These are phyloP conservation scores for Hyperopisus bebe DNA, from an alignment of 2,113 vertebrate genomes.

Conservation along the genomic window DNA sequence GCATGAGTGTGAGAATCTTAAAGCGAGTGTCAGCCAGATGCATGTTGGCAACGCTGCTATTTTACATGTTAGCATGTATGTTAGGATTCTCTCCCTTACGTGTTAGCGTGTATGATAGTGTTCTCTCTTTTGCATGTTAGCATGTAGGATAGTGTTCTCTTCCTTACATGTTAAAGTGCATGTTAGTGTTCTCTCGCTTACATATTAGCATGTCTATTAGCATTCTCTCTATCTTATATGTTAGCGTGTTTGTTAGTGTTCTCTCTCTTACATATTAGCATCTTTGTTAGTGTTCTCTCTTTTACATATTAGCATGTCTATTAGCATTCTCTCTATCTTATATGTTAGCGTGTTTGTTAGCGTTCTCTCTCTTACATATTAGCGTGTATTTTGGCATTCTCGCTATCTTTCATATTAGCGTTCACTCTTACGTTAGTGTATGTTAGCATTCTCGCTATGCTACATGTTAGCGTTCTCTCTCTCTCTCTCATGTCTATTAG, in stretches of 20 bases:
- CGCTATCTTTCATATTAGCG: neutral
- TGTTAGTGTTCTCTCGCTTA: neutral
- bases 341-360: too few relatives aligned
- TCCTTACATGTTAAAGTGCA: too few relatives aligned
- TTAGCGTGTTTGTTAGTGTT: too few relatives aligned
- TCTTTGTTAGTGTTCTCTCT: neutral
- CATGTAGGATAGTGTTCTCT: too few relatives aligned
- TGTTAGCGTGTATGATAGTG: neutral
- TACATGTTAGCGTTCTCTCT: neutral
- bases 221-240: neutral
- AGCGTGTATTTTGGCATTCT: neutral
- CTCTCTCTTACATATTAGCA: neutral
- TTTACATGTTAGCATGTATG: too few relatives aligned
- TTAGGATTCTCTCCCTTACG: neutral
- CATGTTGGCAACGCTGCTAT: too few relatives aligned
- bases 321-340: too few relatives aligned
- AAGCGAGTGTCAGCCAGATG: too few relatives aligned
- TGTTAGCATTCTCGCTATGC: neutral
- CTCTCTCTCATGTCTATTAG: neutral
- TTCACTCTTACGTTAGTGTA: neutral
- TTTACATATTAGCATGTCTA: too few relatives aligned
- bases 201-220: neutral
- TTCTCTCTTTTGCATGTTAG: neutral
- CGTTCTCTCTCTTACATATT: neutral
- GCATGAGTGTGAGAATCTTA: too few relatives aligned